Conservation (phyloP, 2,888 invertebrate genomes). For the Orthosia gothica region DNA sequence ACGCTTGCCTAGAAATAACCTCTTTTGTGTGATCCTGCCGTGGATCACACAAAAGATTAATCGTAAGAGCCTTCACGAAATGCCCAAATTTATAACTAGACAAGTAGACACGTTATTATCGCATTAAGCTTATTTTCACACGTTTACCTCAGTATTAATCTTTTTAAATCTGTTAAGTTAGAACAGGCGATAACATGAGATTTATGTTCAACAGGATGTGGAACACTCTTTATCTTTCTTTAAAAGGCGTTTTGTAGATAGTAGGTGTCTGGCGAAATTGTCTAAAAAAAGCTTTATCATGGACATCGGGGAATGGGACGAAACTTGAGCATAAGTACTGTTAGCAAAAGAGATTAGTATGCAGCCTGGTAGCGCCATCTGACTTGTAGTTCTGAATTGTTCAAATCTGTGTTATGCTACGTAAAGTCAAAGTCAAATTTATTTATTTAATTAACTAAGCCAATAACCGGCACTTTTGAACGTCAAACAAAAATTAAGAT, state of each 20-base stretch:
- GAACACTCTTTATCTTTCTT: constrained; percentile 44
- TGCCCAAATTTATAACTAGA: constrained; percentile 9
- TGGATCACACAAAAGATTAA: too few relatives aligned
- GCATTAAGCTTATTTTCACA: constrained; percentile 19
- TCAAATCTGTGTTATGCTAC: not conserved
- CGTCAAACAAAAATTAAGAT: too few relatives aligned
- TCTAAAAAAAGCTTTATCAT: not conserved
- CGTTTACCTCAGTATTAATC: constrained; percentile 27
- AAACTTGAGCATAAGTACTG: not conserved
- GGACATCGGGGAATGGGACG: not conserved
- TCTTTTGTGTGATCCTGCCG: too few relatives aligned
- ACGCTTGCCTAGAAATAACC: too few relatives aligned
- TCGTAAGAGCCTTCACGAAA: not conserved
- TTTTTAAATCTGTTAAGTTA: constrained; percentile 29
- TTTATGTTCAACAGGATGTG: constrained; percentile 61
- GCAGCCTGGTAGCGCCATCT: not conserved
- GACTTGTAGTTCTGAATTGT: not conserved
- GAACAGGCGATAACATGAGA: constrained; percentile 38
- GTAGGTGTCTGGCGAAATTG: constrained; percentile 38
- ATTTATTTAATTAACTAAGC: too few relatives aligned
- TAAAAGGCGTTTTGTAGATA: constrained; percentile 32
- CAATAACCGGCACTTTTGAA: too few relatives aligned
- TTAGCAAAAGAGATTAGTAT: not conserved
- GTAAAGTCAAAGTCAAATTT: too few relatives aligned
- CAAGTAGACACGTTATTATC: not conserved